Conservation (phyloP, 2,797 vertebrate genomes). For the Lacerta bilineata region DNA sequence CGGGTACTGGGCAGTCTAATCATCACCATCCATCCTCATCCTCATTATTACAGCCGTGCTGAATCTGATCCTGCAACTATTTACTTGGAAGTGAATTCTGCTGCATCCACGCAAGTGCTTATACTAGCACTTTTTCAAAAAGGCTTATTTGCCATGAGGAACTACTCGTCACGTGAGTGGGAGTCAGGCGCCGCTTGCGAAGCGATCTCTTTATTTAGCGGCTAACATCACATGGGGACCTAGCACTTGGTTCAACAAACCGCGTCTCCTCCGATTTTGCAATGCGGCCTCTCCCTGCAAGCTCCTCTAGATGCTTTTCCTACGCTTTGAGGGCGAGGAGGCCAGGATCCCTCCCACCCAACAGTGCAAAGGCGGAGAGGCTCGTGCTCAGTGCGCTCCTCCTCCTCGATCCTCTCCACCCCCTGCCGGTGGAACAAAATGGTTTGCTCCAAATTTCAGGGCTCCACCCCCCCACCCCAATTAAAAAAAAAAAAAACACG, state of each 20-base stretch:
- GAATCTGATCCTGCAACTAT: too few species aligned
- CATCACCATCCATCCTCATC: too few species aligned
- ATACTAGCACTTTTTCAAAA: neutral
- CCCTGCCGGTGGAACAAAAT: neutral
- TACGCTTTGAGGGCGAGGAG: too few species aligned
- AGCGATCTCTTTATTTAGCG: neutral
- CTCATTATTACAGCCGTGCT: too few species aligned
- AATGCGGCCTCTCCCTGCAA: neutral
- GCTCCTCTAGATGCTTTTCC: too few species aligned
- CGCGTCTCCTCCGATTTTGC: too few species aligned
- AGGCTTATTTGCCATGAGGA: neutral
- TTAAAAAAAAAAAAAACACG: too few species aligned
- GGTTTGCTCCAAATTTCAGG: neutral
- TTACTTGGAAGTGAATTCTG: neutral
- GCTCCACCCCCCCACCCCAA: too few species aligned
- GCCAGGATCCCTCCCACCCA: too few species aligned
- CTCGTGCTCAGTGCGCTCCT: accelerated
- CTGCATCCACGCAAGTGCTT: neutral
- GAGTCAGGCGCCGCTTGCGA: neutral
- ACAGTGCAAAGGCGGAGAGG: neutral
- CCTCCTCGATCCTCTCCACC: neutral
- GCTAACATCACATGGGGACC: too few species aligned
- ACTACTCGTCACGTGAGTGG: neutral
- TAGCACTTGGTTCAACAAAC: too few species aligned
- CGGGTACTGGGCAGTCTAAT: too few species aligned